phyloP scores from a whole-genome alignment of 2,797 vertebrate species.

The Syngnathus acus region DNA sequence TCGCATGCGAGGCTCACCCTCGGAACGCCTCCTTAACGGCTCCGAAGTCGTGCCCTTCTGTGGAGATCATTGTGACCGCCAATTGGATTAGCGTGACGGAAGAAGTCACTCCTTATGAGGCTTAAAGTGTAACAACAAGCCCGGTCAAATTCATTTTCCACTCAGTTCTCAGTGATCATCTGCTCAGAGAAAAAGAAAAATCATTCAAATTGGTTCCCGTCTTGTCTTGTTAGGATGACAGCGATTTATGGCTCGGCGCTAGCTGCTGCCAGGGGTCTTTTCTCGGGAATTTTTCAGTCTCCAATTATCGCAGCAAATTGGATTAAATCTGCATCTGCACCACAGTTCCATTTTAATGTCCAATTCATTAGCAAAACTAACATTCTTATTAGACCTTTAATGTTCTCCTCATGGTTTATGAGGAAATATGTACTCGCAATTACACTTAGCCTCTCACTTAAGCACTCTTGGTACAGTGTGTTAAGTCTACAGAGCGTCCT shows the following conservation, averaged over 20 bases:
- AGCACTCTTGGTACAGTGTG: not conserved
- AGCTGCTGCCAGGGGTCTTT: constrained; percentile 18
- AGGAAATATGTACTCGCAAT: constrained; percentile 21
- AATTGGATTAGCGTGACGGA: constrained; percentile 72
- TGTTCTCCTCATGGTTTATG: constrained; percentile 11
- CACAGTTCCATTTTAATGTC: constrained; percentile 41
- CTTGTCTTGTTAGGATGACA: constrained; percentile 65
- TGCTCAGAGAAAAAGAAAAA: constrained; percentile 38
- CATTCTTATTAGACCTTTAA: constrained; percentile 41
- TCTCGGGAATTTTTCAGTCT: constrained; percentile 31
- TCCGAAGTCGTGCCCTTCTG: constrained; percentile 56
- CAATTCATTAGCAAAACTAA: constrained; percentile 55
- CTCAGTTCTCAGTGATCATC: constrained; percentile 62
- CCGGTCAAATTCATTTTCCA: constrained; percentile 74
- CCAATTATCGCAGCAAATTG: constrained; percentile 41
- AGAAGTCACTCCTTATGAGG: constrained; percentile 60
- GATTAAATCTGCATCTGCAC: constrained; percentile 49
- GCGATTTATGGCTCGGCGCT: constrained; percentile 59
- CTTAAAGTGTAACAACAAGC: constrained; percentile 67
- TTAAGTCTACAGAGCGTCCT: not conserved
- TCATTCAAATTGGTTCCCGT: constrained; percentile 67
- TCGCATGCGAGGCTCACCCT: constrained; percentile 53
- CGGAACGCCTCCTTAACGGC: constrained; percentile 57
- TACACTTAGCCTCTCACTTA: constrained; percentile 7
- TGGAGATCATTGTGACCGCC: constrained; percentile 47